phyloP scores from a whole-genome alignment of 2,888 invertebrate genomes.

The Brachypalpus laphriformis region DNA sequence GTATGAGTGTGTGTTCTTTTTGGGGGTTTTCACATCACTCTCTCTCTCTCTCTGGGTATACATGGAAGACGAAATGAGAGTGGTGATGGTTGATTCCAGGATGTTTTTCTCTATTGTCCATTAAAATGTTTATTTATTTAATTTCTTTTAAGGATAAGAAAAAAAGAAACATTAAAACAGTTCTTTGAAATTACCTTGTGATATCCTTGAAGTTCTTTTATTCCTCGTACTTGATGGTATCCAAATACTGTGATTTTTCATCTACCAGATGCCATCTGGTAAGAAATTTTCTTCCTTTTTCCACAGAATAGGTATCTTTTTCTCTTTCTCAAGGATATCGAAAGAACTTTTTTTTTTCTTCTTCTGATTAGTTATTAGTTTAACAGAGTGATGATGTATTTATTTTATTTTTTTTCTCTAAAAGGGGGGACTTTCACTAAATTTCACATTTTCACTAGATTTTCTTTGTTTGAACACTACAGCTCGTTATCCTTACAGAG shows the following conservation, averaged over 20 bases:
- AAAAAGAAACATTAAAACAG: background rate
- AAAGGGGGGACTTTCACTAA: background rate
- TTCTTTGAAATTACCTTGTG: conserved; percentile 28
- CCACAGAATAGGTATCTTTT: conserved; percentile 1
- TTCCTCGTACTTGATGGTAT: conserved; percentile 40
- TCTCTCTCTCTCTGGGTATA: conserved; percentile 15
- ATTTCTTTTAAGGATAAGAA: background rate
- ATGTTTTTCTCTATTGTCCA: conserved; percentile 44
- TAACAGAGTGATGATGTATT: background rate
- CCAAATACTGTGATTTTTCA: conserved; percentile 46
- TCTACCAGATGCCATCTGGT: conserved; percentile 63
- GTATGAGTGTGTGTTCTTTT: background rate
- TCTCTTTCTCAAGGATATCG: conserved; percentile 36
- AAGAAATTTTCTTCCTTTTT: background rate
- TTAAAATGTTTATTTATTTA: conserved; percentile 49
- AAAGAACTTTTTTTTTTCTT: background rate
- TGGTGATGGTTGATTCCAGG: conserved; percentile 33
- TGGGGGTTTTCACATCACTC: background rate
- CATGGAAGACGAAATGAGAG: conserved; percentile 10
- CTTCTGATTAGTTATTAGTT: conserved; percentile 28
- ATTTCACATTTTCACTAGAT: conserved; percentile 38
- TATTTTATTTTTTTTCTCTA: background rate
- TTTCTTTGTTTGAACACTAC: conserved; percentile 50
- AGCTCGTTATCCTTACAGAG: conserved; percentile 11
- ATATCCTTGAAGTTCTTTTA: conserved; percentile 50